phyloP scores from a whole-genome alignment of 2,113 vertebrate species.

The Planiliza haematocheilus region DNA sequence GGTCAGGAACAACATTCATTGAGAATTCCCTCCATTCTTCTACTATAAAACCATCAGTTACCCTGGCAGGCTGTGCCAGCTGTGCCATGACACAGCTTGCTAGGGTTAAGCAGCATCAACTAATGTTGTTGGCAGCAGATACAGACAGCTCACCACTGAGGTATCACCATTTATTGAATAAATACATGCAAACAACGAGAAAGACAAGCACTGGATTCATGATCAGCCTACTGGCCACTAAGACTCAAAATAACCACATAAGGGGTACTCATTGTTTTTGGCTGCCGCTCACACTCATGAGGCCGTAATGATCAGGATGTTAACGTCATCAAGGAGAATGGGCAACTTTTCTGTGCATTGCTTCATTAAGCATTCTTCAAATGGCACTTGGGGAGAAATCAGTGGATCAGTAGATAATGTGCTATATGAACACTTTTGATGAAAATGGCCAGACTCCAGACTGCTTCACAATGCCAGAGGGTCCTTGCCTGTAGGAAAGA shows the following conservation, averaged over 20 bases:
- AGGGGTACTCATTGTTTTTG: not conserved
- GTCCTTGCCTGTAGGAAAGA: conserved; percentile 16
- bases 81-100: conserved; percentile 7
- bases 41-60: not conserved
- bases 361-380: conserved; percentile 43
- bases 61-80: conserved; percentile 21
- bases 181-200: conserved; percentile 11
- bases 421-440: conserved; percentile 33
- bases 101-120: conserved; percentile 24
- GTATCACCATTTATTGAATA: conserved; percentile 17
- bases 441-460: conserved; percentile 18
- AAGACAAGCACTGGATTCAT: conserved; percentile 1
- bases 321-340: conserved; percentile 29
- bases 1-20: no score
- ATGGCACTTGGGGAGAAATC: conserved; percentile 32
- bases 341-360: conserved; percentile 35
- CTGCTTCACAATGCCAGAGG: not conserved
- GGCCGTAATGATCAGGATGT: conserved; percentile 4
- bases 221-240: not conserved
- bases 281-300: conserved; percentile 7
- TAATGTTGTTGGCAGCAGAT: conserved; percentile 39
- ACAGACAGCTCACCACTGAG: conserved; percentile 8
- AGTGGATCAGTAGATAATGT: conserved; percentile 41
- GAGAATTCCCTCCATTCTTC: not conserved
- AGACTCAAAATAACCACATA: not conserved